phyloP scores from a whole-genome alignment of 2,797 vertebrate genomes.

The Trachops cirrhosus region DNA sequence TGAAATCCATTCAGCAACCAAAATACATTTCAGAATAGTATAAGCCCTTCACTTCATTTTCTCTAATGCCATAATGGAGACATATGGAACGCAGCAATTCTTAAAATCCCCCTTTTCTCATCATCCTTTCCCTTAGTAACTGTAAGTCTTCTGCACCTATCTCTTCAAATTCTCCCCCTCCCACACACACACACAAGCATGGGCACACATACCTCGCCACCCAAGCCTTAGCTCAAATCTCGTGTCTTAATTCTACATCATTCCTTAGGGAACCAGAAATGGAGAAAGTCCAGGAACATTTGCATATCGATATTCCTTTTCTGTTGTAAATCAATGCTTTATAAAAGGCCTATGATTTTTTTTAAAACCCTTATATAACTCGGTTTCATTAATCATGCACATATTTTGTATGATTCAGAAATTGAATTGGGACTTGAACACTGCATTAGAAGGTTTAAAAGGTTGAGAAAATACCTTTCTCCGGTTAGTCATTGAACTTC shows the following conservation, averaged over 20 bases:
- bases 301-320: not conserved
- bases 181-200: not conserved
- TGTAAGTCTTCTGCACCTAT: not conserved
- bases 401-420: constrained; percentile 12
- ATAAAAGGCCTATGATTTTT: not conserved
- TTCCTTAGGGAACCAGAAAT: not conserved
- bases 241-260: not conserved
- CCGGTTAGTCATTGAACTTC: not conserved
- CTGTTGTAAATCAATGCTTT: not conserved
- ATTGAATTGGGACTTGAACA: not conserved
- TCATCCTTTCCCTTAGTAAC: not conserved
- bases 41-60: not conserved
- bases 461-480: not conserved
- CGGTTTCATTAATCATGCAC: not conserved
- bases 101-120: not conserved
- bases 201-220: not conserved
- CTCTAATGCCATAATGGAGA: not conserved
- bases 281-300: not conserved
- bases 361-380: not conserved
- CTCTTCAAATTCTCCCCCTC: not conserved
- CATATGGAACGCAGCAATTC: not conserved
- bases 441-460: not conserved
- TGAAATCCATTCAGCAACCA: not conserved
- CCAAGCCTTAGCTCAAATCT: not conserved
- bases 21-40: not conserved